Evolutionary conservation across 2,888 invertebrate genomes (phyloP).

Genomic region (Ryuthela nishihirai): DNA sequence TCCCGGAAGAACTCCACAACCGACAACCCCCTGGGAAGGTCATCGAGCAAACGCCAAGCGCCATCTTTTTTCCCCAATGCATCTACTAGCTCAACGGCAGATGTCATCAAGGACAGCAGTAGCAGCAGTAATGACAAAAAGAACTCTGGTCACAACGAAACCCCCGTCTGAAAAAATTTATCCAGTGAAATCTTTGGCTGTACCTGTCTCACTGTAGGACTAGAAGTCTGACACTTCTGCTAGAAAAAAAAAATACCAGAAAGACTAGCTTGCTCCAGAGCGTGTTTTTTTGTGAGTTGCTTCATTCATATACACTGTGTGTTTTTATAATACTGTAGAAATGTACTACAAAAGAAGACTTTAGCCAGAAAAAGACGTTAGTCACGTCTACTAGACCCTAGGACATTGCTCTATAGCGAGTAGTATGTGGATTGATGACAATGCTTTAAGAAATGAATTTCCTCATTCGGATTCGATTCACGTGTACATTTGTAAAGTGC

Average conservation of each 20-base stretch:
- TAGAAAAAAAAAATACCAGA: constrained; percentile 5
- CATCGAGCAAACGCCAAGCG: constrained; percentile 24
- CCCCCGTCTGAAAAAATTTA: constrained; percentile 24
- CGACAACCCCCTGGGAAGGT: constrained; percentile 28
- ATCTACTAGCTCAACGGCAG: constrained; percentile 23
- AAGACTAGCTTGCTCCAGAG: background rate
- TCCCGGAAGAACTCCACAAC: constrained; percentile 81
- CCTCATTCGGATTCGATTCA: constrained; percentile 12
- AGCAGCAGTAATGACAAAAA: constrained; percentile 32
- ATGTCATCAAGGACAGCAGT: constrained; percentile 34
- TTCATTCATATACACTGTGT: constrained; percentile 16
- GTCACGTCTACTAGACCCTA: constrained; percentile 27
- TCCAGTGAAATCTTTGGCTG: background rate
- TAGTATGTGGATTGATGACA: constrained; percentile 28
- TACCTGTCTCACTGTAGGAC: constrained; percentile 30
- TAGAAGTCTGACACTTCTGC: constrained; percentile 23
- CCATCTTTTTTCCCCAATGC: constrained; percentile 22
- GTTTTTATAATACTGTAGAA: constrained; percentile 38
- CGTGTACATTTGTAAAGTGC: constrained; percentile 39
- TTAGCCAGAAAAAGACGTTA: constrained; percentile 18
- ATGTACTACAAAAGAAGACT: constrained; percentile 4
- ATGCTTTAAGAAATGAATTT: too few relatives aligned
- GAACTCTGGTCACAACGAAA: constrained; percentile 38
- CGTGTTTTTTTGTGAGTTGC: background rate
- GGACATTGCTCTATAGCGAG: constrained; percentile 33